Conservation (phyloP, 2,797 vertebrate species). For the Enteromius mattozi region DNA sequence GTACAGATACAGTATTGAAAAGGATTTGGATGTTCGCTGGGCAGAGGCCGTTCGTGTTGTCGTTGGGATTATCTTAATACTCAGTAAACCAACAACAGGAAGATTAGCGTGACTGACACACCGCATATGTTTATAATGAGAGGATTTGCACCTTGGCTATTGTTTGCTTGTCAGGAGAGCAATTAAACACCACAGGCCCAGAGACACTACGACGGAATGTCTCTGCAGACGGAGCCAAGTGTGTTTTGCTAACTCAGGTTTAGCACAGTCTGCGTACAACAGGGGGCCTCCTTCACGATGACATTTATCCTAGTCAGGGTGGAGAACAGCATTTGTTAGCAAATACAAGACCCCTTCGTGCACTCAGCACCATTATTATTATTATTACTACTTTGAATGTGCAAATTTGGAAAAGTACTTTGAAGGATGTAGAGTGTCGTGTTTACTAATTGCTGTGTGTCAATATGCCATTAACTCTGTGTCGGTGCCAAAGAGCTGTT, state of each 20-base stretch:
- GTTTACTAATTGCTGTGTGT: constrained; percentile 57
- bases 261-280: constrained; percentile 25
- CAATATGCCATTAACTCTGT: constrained; percentile 43
- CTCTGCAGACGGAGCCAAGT: background rate
- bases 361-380: constrained; percentile 1
- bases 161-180: constrained; percentile 57
- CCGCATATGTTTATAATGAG: constrained; percentile 50
- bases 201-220: background rate
- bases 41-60: constrained; percentile 33
- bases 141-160: constrained; percentile 55
- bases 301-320: constrained; percentile 39
- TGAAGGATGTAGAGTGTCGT: constrained; percentile 46
- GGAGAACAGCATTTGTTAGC: constrained; percentile 11
- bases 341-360: background rate
- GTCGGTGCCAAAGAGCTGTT: constrained; percentile 41
- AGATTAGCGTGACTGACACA: constrained; percentile 54
- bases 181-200: constrained; percentile 37
- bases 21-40: constrained; percentile 30
- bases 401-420: constrained; percentile 38
- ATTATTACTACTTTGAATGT: constrained; percentile 14
- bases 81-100: constrained; percentile 51
- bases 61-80: constrained; percentile 57
- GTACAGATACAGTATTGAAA: constrained; percentile 29
- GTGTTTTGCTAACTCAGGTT: constrained; percentile 26
- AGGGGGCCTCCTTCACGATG: constrained; percentile 21